Base-by-base conservation (phyloP, 2,113 vertebrate species). In the Desmodus rotundus region DNA sequence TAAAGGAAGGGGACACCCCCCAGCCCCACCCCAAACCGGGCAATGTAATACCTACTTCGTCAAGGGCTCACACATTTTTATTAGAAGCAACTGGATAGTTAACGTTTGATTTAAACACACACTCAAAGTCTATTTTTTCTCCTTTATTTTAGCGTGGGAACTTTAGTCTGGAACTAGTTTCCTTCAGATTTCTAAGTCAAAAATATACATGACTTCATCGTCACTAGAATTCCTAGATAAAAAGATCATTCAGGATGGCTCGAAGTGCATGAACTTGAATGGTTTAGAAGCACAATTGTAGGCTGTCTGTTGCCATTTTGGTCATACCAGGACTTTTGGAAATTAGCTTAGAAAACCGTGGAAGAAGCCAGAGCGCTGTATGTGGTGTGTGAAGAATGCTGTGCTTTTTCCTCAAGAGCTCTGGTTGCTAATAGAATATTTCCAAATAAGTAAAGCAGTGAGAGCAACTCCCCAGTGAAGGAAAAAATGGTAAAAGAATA, bases 151-250 rank as follows among this genome's bases (percentile, higher is more conserved):
- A 47, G 70, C 81, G 54, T 96, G 94, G 91, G 94, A 96, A 87
- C 91, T 89, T 97, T 54, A 94, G 65, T 96, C 91, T 94, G 72
- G 45, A 70, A 73, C 72, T 78, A 50, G 77, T 85, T 96, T 96
- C 70, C 78, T 89, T 92, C 74, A 26, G 26, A 88, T 93, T 97
- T 95, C 90, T 93, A 74, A 96, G 73, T 83, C 86, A 86, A 94
- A 96, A 96, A 96, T 96, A 96, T 61, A 96, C 41, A 95, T 95
- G 95, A 95, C 92, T 95, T 97, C 96, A 93, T 96, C 84, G 13
- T 93, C 91, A 83, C 77, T 90, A 94, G 95, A 92, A 97, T 98
- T 97, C 93, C 85, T 95, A 96, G 95, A 96, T 96, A 96, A 96
- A 91, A 92, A 97, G 87, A 96, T 96, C 94, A 96, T 96, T 95